Base-by-base conservation (phyloP, 2,113 vertebrate species). In the Apeltes quadracus region DNA sequence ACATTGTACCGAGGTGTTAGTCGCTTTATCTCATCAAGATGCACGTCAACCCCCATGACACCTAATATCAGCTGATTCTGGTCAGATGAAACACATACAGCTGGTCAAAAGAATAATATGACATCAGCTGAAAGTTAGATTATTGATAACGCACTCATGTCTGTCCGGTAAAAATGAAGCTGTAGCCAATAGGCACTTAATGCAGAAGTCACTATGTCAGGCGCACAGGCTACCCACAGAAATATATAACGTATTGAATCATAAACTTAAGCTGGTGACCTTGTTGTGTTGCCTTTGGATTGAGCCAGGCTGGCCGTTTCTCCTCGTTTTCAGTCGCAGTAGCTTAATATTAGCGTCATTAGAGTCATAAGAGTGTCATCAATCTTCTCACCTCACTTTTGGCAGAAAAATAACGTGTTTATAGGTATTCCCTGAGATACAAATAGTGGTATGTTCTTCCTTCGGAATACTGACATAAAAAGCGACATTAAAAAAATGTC, bases 1-100 rank as follows among this genome's bases (percentile, higher is more conserved):
- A 99, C 98, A 0, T 96, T 99, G 90, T 97, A 99, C 48, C 95
- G 95, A 0, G 96, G 97, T 0, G 96, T 98, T 81, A 99, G 93
- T 75, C 91, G 96, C 91, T 97, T 99, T 90, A 99, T 97, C 86
- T 99, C 98, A 1, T 97, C 96, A 54, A 99, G 95, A 88, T 98
- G 96, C 72, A 99, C 96, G 0, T 99, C 98, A 0, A 99, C 96
- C 53, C 97, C 98, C 97, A 99, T 98, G 75, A 99, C 98, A 0
- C 98, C 97, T 64, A 99, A 92, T 85, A 99, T 98, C 72, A 99
- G 94, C 93, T 99, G 98, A 91, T 98, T 99, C 97, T 99, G 90
- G 13, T 84, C 67, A 86, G 69, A 14, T 16, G 71, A 83, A 34
- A 75, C 29, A 54, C 18, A 25, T 46, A 27, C 22, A n/a, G 27